Conservation (phyloP, 2,113 vertebrate species). For the Burhinus bistriatus region DNA sequence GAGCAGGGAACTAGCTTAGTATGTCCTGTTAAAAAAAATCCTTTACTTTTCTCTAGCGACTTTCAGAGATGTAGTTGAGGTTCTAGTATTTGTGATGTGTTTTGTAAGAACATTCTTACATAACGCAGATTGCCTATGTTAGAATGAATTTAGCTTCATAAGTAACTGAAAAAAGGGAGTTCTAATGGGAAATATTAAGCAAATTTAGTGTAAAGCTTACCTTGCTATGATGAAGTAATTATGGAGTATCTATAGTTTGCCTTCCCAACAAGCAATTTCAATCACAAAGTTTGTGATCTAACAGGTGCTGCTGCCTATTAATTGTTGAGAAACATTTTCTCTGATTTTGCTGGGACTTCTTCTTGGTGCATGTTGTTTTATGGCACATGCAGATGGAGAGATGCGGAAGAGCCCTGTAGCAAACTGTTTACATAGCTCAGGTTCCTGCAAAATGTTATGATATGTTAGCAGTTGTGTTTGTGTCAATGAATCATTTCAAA, state of each 20-base stretch:
- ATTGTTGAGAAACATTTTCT: not conserved
- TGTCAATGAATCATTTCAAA: not conserved
- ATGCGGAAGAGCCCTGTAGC: not conserved
- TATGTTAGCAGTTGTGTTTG: not conserved
- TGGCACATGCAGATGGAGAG: not conserved
- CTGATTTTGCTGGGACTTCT: not conserved
- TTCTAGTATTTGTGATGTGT: not conserved
- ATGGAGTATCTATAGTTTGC: not conserved
- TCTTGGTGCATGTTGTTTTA: not conserved
- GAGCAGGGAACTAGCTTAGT: not conserved
- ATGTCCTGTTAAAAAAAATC: not conserved
- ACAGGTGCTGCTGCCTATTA: not conserved
- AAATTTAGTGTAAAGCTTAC: not conserved
- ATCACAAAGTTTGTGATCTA: not conserved
- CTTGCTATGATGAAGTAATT: not conserved
- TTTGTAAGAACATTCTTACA: not conserved
- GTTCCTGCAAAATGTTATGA: not conserved
- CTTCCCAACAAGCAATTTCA: not conserved
- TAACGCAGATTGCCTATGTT: rapidly evolving
- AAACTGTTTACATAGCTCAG: not conserved
- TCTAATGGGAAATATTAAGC: not conserved
- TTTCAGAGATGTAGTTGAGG: not conserved
- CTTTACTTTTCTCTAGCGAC: rapidly evolving
- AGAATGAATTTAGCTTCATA: not conserved
- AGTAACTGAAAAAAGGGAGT: not conserved